Conservation (phyloP, 2,113 vertebrate species). For the Hepsetus odoe region DNA sequence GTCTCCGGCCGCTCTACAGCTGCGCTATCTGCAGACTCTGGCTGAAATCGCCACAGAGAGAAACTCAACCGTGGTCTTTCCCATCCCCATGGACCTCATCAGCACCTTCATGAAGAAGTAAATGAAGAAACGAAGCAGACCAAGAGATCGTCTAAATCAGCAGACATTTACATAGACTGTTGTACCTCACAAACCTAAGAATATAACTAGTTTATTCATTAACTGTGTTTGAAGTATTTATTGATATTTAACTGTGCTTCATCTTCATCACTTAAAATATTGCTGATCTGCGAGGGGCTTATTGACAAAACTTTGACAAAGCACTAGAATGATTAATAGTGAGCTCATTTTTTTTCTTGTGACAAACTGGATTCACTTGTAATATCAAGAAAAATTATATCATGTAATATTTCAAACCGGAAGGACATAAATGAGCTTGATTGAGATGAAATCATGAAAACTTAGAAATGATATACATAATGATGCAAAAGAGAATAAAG, state of each 20-base stretch:
- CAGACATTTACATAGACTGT: background rate
- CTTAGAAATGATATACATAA: no score
- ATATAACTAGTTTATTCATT: background rate
- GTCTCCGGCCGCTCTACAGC: conserved; percentile 57
- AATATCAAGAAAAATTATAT: background rate
- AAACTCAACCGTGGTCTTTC: conserved; percentile 48
- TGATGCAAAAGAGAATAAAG: background rate
- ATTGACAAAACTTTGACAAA: background rate
- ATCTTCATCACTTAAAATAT: background rate
- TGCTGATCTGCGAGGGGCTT: background rate
- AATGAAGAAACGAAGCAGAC: background rate
- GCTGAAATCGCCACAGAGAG: conserved; percentile 52
- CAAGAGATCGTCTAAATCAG: background rate
- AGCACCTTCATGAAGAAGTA: conserved; percentile 22
- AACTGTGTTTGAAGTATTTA: background rate
- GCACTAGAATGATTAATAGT: no score
- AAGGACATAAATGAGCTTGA: background rate
- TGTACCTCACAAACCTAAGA: background rate
- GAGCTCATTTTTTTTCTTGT: no score
- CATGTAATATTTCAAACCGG: no score
- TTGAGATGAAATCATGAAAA: background rate
- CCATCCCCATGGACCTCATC: conserved; percentile 49
- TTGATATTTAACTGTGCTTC: background rate
- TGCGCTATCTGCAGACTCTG: conserved; percentile 64
- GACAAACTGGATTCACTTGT: no score